Evolutionary conservation across 2,888 invertebrate genomes (phyloP).

Genomic region (Encarsia formosa): DNA sequence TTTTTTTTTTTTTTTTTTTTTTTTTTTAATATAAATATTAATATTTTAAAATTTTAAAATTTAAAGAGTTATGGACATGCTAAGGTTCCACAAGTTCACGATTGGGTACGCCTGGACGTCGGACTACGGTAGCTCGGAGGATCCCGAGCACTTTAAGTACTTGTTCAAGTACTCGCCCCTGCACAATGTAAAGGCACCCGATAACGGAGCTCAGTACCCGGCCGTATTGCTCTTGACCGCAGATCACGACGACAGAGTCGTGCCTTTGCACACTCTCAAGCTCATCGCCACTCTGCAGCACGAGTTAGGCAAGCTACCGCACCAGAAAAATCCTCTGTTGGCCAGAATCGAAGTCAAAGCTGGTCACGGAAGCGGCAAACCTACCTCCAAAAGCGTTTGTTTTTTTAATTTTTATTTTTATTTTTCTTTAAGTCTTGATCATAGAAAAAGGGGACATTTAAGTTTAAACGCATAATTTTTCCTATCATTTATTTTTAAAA

Average conservation of each 20-base stretch:
- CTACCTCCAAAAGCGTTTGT: no score
- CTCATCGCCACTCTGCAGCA: slow-evolving; percentile 88
- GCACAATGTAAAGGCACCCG: slow-evolving; percentile 77
- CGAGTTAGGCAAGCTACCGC: slow-evolving; percentile 57
- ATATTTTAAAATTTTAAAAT: not conserved
- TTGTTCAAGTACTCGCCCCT: slow-evolving; percentile 86
- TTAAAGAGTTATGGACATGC: slow-evolving; percentile 89
- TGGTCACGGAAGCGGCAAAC: slow-evolving; percentile 96
- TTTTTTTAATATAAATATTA: slow-evolving; percentile 4
- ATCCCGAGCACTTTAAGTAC: slow-evolving; percentile 80
- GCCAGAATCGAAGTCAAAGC: slow-evolving; percentile 91
- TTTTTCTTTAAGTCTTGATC: no score
- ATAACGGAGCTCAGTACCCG: slow-evolving; percentile 73
- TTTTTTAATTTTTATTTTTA: no score
- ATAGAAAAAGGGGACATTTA: no score
- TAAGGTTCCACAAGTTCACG: slow-evolving; percentile 96
- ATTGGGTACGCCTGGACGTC: slow-evolving; percentile 96
- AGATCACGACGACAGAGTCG: slow-evolving; percentile 98
- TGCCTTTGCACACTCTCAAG: slow-evolving; percentile 94
- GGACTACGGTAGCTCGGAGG: slow-evolving; percentile 90
- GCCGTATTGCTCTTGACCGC: slow-evolving; percentile 89
- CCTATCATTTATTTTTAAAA: no score
- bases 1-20: slow-evolving; percentile 16
- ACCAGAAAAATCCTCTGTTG: slow-evolving; percentile 80
- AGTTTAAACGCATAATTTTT: no score